Percentiles rank a stretch among this genome's conserved stretches.
Evolutionary conservation across 2,113 vertebrate species (phyloP).

Genomic region (Platanista minor): DNA sequence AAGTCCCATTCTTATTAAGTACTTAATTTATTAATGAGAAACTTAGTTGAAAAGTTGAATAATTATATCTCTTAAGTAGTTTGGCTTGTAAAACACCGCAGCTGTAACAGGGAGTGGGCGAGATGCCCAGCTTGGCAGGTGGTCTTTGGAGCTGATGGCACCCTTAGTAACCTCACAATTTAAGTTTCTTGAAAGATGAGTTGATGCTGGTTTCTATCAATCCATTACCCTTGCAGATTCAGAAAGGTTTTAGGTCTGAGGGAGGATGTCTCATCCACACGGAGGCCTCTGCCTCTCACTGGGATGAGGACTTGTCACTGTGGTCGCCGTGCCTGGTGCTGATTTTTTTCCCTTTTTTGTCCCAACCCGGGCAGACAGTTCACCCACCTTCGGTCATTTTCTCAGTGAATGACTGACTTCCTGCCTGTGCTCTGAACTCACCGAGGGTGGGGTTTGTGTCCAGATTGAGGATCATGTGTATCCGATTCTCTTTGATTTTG

Average conservation of each 20-base stretch:
- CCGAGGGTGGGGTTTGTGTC: background rate
- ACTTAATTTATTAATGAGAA: background rate
- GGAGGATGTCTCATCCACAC: accelerated
- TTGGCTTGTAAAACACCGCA: background rate
- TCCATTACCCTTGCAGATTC: background rate
- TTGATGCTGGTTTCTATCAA: background rate
- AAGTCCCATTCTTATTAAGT: background rate
- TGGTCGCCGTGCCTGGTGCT: background rate
- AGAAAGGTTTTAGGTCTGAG: background rate
- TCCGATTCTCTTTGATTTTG: background rate
- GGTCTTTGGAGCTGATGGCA: background rate
- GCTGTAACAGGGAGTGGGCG: background rate
- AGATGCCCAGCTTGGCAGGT: background rate
- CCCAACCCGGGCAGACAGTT: accelerated
- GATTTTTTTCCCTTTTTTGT: background rate
- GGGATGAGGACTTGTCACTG: accelerated
- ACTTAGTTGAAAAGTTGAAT: background rate
- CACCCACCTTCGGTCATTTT: background rate
- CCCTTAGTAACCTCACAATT: background rate
- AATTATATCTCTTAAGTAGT: background rate
- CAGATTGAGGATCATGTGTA: background rate
- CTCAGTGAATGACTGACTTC: background rate
- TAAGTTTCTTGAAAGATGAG: background rate
- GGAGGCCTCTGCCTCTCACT: background rate
- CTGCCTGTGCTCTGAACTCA: background rate